Base-by-base conservation (phyloP, 2,888 invertebrate species). In the Polyommatus icarus region DNA sequence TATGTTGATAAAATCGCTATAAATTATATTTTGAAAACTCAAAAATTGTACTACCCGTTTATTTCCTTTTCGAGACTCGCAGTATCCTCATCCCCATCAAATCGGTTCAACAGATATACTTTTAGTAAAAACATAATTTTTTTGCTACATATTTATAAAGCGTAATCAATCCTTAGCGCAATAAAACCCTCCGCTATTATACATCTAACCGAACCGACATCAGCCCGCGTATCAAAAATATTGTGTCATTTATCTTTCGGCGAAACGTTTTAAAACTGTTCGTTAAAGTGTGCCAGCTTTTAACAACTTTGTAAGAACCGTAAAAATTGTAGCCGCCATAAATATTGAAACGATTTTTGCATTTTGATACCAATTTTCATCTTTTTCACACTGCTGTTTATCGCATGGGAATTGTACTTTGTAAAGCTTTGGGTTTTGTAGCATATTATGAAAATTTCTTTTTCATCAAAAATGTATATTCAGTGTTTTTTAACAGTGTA, bases 281-380 rank as follows among this genome's bases (percentile, higher is more conserved):
- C 15, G 67, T 67, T 67, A 67, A 67, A 67, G 67, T 67, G 67
- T 32, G 67, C 32, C 67, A 67, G 67, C 40, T 73, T 73, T 73
- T 46, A 46, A 73, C 72, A 73, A 73, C 73, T 73, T 73, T 40
- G 46, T 40, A 46, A 73, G 73, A 73, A 73, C 24, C 73, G 73
- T 73, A 46, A 73, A 72, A 40, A 72, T 36, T 72, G 72, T 72
- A 40, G 67, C 67, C 67, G 67, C 40, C 72, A 40, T 40, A 72
- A 72, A 72, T 73, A 73, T 73, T 73, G 73, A 73, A 73, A 73
- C 73, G 67, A 32, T 67, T 67, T 67, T 67, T 67, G 29, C 67
- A 67, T 67, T 67, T 67, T 46, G 40, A 73, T 73, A 73, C 10
- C 73, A 46, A 73, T 73, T 72, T 73, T 73, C 73, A 73, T 46